Evolutionary conservation across 2,113 vertebrate genomes (phyloP), one percentile per base, ranked within the genome.

Genomic region (Eudyptes chrysolophus): DNA sequence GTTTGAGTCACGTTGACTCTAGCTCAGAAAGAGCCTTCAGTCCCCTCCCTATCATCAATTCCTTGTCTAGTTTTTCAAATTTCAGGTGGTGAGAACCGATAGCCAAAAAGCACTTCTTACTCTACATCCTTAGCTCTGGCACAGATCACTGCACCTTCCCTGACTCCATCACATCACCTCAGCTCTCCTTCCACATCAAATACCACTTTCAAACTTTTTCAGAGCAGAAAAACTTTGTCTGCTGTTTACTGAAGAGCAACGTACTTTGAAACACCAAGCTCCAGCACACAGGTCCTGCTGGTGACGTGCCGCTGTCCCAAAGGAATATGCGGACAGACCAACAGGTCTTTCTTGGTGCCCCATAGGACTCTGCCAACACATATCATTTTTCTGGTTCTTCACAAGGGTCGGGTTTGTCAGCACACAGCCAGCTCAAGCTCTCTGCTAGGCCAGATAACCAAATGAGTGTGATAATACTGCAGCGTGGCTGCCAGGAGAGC

Each of bases 221-320:
- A 48, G n/a, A 36, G n/a, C 60, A 91, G 57, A 36, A 42, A 40
- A 75, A 9, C 22, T 42, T 46, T 46, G 84, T 6, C 70, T 64
- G 68, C 34, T 49, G 11, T 12, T 70, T 42, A 44, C 6, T 24
- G 34, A 40, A 21, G 54, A 55, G 32, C 49, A 54, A 29, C 0
- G 0, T 5, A 12, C 54, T 65, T 15, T 5, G 7, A 48, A 70
- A 26, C 19, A 21, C 42, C 7, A 3, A 20, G 49, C 40, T 42
- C 16, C 26, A 57, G 60, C 13, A 1, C 22, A 9, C 4, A 2
- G 71, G 10, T 42, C 70, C 1, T 2, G 14, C 32, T 1, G 3
- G 68, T 86, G 19, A n/a, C 0, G 1, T 36, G 21, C 13, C 52
- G 11, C 15, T 21, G 36, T 6, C 21, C 44, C 19, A 5, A 4